Percentiles rank a stretch among this genome's conserved stretches.
These are phyloP conservation scores for Ennomos quercinarius DNA, from an alignment of 2,888 invertebrate genomes.

Conservation along the genomic window DNA sequence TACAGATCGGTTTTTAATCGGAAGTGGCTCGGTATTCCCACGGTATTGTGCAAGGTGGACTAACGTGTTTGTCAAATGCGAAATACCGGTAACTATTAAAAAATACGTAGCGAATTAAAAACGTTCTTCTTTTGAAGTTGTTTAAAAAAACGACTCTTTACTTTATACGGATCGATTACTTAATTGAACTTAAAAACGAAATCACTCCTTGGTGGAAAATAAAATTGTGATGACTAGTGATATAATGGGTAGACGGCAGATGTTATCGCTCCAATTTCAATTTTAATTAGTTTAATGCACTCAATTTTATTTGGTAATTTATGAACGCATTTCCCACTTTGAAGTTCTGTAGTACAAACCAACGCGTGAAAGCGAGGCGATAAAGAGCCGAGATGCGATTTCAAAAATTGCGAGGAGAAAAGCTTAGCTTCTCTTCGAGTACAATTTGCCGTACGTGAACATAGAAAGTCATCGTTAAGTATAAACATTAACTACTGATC, in stretches of 20 bases:
- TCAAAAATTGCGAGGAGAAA: too few species aligned
- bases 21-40: conserved; percentile 41
- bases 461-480: too few species aligned
- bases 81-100: neutral
- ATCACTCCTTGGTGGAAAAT: conserved; percentile 17
- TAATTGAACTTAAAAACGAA: conserved; percentile 12
- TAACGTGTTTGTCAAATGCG: conserved; percentile 25
- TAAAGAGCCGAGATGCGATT: too few species aligned
- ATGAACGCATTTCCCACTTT: neutral
- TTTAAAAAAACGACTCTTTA: too few species aligned
- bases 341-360: too few species aligned
- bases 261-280: conserved; percentile 17
- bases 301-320: neutral
- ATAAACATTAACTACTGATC: too few species aligned
- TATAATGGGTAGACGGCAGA: conserved; percentile 5
- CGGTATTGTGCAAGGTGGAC: conserved; percentile 34
- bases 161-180: neutral
- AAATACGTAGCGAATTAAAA: too few species aligned
- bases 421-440: too few species aligned
- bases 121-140: too few species aligned
- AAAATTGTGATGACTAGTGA: conserved; percentile 7
- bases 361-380: too few species aligned
- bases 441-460: too few species aligned
- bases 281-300: conserved; percentile 11
- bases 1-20: conserved; percentile 39